Conservation (phyloP, 2,113 vertebrate species). For the Meriones unguiculatus region DNA sequence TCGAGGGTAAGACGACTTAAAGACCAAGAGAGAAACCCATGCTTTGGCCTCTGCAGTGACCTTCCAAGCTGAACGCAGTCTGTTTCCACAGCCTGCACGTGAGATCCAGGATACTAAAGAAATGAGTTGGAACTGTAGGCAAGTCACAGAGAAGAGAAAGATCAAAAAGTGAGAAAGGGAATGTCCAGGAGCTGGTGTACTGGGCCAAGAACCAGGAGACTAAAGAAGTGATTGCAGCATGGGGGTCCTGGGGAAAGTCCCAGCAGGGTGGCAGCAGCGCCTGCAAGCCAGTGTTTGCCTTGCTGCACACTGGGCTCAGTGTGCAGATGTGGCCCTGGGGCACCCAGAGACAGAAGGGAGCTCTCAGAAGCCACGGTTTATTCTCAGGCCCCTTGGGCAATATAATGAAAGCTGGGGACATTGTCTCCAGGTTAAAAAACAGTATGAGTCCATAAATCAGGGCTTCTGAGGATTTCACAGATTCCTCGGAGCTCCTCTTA, state of each 20-base stretch:
- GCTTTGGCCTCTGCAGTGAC: not conserved
- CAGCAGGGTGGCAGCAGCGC: not conserved
- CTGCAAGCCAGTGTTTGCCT: not conserved
- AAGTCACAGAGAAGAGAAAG: not conserved
- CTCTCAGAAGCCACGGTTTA: not conserved
- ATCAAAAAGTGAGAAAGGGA: not conserved
- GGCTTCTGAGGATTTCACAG: not conserved
- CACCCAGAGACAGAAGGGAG: not conserved
- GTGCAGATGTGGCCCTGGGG: not conserved
- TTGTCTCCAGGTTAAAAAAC: not conserved
- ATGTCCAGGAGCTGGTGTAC: too few species aligned
- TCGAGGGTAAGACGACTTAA: not conserved
- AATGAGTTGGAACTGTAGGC: rapidly evolving
- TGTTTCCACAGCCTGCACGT: not conserved
- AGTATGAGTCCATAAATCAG: not conserved
- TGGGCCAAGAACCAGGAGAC: not conserved
- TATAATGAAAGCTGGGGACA: not conserved
- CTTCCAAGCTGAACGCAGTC: not conserved
- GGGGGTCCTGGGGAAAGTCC: too few species aligned
- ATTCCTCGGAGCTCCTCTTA: slow-evolving; percentile 15
- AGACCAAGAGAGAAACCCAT: not conserved
- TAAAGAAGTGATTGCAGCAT: not conserved
- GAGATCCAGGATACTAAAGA: not conserved
- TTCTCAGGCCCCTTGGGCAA: not conserved
- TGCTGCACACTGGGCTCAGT: not conserved